Evolutionary conservation across 2,888 invertebrate species (phyloP).

Genomic region (Polydrusus tereticollis): DNA sequence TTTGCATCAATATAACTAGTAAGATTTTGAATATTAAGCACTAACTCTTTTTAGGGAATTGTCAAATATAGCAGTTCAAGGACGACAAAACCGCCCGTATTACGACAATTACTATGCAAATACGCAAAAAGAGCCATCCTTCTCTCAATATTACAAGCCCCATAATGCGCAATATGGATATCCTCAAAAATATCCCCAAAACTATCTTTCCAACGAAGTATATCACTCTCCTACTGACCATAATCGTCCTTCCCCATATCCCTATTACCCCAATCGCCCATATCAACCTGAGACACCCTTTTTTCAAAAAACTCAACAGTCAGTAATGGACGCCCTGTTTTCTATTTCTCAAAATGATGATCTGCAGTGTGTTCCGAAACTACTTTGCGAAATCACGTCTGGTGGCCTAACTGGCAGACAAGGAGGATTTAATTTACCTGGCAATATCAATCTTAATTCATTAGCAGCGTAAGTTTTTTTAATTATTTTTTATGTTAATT

Average conservation of each 20-base stretch:
- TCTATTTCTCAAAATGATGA: slow-evolving; percentile 81
- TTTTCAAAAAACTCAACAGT: slow-evolving; percentile 46
- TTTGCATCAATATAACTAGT: too few relatives aligned
- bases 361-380: slow-evolving; percentile 82
- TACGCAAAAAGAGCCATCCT: slow-evolving; percentile 30
- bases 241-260: not conserved
- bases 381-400: slow-evolving; percentile 83
- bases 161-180: slow-evolving; percentile 39
- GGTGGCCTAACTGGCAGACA: slow-evolving; percentile 64
- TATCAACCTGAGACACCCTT: not conserved
- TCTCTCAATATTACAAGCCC: slow-evolving; percentile 31
- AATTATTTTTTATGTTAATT: not conserved
- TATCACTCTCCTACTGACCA: not conserved
- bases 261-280: not conserved
- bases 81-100: slow-evolving; percentile 45
- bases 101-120: slow-evolving; percentile 28
- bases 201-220: slow-evolving; percentile 25
- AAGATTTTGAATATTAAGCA: not conserved
- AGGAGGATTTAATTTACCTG: slow-evolving; percentile 56
- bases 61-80: slow-evolving; percentile 47
- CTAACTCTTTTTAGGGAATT: slow-evolving; percentile 1
- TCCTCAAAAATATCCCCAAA: slow-evolving; percentile 33
- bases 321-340: slow-evolving; percentile 69
- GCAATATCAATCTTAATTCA: slow-evolving; percentile 70
- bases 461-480: slow-evolving; percentile 72